Evolutionary conservation across 2,888 invertebrate species (phyloP), one percentile per base, ranked within the genome.

Genomic region (Eristalis intricaria): DNA sequence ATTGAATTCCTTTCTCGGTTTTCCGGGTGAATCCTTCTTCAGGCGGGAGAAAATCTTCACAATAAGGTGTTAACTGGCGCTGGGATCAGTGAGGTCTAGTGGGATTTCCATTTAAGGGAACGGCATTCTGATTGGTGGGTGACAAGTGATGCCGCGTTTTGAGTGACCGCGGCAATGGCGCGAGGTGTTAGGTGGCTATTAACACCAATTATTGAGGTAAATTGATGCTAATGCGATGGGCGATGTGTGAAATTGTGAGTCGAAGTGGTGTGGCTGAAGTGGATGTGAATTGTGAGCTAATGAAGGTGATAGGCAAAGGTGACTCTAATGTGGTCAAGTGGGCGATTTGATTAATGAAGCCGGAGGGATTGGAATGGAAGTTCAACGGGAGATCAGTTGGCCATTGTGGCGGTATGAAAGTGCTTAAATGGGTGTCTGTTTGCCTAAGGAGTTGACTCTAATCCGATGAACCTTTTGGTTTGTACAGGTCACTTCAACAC

Each of bases 61-160:
- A 77, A 73, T 64, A 60, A 66, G 66, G 81, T 85, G 81, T 50
- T 85, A 81, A 85, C 76, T 77, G 81, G 38, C 76, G 38, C 76
- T 65, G 56, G 61, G 75, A 64, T 73, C 75, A 76, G 22, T 5
- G 61, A 11, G 66, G 63, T 56, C 75, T 50, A 4, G 13, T 43
- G 8, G 32, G 29, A 66, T 66, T 58, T 23, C 60, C n/a, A 40
- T 26, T 29, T 43, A 4, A 68, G 23, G 7, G 32, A 38, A 38
- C 1, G 26, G 22, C 43, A 32, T 60, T 29, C 26, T 80, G 74
- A 80, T 76, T 71, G 80, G 68, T 32, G 23, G 77, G 43, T 77
- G 85, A 85, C 85, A 85, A 71, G 81, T 58, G 56, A 77, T 77
- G 61, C 64, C 58, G 43, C 19, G 26, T 69, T 10, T 77, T 76